Evolutionary conservation across 2,888 invertebrate genomes (phyloP), one percentile per base, ranked within the genome.

Genomic region (Tetrapedia diversipes): DNA sequence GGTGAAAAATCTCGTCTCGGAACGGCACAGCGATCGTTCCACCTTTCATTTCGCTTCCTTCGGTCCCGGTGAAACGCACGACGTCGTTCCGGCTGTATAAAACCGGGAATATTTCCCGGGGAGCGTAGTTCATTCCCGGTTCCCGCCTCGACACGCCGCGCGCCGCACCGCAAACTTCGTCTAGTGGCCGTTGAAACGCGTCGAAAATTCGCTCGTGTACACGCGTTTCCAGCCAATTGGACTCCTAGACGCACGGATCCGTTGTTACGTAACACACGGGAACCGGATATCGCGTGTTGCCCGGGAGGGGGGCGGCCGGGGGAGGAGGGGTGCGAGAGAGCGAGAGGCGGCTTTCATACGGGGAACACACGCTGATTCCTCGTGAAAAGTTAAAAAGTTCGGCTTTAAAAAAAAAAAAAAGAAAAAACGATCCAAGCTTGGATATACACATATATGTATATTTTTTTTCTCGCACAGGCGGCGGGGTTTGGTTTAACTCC

Each of bases 121-220:
- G 56, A 65, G 67, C 65, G 49, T 66, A 56, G 65, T 65, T 72
- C 77, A 66, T 72, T 77, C 77, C 29, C 65, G 39, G 77, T 53
- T 49, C 47, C 63, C 49, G 27, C 53, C 19, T n/a, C n/a, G n/a
- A n/a, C n/a, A n/a, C n/a, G n/a, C n/a, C n/a, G n/a, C n/a, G n/a
- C 59, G 72, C 53, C 61, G 39, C 68, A 29, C 27, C 65, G 54
- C 65, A 68, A 80, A 77, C 60, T 68, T 66, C 57, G 66, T 47
- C 64, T 37, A 43, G 64, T 41, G 22, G 53, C 27, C 34, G 60
- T 56, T 34, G 54, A 73, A 65, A 64, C 53, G 65, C 45, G 61
- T 43, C 57, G 80, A 64, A 65, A 77, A 80, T 77, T 69, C 77
- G 61, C 56, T 75, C 51, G 75, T n/a, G 77, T 56, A 47, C 63